Evolutionary conservation across 2,888 invertebrate species (phyloP).

Genomic region (Balanococcus diminutus): DNA sequence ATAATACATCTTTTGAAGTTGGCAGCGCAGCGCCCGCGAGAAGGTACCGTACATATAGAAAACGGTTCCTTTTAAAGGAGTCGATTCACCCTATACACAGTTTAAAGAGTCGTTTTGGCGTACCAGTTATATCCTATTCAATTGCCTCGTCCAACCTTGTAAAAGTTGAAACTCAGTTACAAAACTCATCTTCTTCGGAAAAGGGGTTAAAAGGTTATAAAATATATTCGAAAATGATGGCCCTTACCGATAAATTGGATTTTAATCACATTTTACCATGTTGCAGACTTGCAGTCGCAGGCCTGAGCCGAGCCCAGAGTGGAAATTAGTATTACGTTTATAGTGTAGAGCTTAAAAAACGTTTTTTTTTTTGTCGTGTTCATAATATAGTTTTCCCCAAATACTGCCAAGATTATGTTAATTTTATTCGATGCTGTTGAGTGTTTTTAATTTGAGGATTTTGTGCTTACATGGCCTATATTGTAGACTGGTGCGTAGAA

Average conservation of each 20-base stretch:
- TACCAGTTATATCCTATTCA: slow-evolving; percentile 50
- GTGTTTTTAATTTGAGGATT: background rate
- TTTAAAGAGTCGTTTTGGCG: slow-evolving; percentile 51
- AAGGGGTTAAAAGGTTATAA: slow-evolving; percentile 54
- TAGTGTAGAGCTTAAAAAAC: background rate
- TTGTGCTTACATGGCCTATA: too few relatives aligned
- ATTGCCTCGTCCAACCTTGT: slow-evolving; percentile 51
- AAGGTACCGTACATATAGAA: background rate
- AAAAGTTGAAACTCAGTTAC: slow-evolving; percentile 54
- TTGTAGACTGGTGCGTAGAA: too few relatives aligned
- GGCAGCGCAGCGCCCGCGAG: background rate
- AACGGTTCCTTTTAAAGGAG: slow-evolving; percentile 37
- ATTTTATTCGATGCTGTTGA: background rate
- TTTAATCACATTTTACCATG: slow-evolving; percentile 51
- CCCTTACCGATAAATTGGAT: slow-evolving; percentile 54
- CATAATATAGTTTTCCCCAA: background rate
- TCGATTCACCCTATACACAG: slow-evolving; percentile 18
- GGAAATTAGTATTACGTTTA: slow-evolving; percentile 23
- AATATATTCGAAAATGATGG: slow-evolving; percentile 52
- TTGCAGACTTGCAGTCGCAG: background rate
- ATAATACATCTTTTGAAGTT: slow-evolving; percentile 54
- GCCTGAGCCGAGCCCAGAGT: background rate
- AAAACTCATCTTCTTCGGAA: slow-evolving; percentile 55
- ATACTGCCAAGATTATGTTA: background rate
- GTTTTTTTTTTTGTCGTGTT: background rate